Evolutionary conservation across 2,113 vertebrate genomes (phyloP).

Genomic region (Coptodon bakossiorum): DNA sequence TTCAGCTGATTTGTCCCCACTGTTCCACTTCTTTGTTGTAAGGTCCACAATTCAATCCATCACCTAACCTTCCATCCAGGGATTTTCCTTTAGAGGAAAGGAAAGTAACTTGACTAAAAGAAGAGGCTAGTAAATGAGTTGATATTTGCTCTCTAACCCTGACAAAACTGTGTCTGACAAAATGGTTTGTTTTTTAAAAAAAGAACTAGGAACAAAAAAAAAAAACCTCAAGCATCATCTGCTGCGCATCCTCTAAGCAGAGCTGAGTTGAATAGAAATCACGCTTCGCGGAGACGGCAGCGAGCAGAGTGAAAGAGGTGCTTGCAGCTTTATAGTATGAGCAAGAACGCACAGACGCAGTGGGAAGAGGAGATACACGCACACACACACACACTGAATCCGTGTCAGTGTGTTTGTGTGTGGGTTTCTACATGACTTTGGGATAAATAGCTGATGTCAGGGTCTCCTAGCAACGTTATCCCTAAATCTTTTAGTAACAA

Average conservation of each 20-base stretch:
- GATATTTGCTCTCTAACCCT: neutral
- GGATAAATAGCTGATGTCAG: constrained; percentile 50
- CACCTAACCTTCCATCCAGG: neutral
- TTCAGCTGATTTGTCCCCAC: neutral
- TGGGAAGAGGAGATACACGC: neutral
- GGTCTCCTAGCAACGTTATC: constrained; percentile 74
- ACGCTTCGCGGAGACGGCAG: neutral
- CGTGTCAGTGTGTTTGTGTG: neutral
- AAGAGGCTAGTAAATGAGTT: neutral
- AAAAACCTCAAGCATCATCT: neutral
- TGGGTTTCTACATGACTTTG: constrained; percentile 41
- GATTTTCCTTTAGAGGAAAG: neutral
- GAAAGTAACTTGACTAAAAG: neutral
- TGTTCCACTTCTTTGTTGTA: neutral
- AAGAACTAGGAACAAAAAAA: neutral
- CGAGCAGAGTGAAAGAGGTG: neutral
- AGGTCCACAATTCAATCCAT: neutral
- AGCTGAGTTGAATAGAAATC: neutral
- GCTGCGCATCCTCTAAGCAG: neutral
- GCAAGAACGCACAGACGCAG: constrained; percentile 28
- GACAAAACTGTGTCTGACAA: neutral
- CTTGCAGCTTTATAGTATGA: constrained; percentile 37
- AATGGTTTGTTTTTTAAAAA: neutral
- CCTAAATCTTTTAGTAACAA: neutral
- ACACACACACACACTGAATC: neutral